phyloP scores from a whole-genome alignment of 2,113 vertebrate species.

The Numenius arquata region DNA sequence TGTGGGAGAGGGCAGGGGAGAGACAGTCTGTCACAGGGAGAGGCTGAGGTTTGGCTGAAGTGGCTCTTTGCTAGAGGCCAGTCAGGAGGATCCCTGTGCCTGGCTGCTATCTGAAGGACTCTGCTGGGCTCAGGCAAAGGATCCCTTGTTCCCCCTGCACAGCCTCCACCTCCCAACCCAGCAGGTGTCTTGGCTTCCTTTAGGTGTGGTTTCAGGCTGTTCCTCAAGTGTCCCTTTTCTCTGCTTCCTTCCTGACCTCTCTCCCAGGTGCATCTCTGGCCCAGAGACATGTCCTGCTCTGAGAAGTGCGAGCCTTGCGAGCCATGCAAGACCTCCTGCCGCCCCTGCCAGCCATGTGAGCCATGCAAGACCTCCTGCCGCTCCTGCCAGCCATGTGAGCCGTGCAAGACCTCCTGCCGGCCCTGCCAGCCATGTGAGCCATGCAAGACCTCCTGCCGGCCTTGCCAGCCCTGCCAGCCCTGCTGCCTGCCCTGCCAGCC shows the following conservation, averaged over 20 bases:
- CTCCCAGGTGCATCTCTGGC: not conserved
- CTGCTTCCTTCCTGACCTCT: not conserved
- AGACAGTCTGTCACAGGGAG: not conserved
- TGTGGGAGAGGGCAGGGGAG: not conserved
- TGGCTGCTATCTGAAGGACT: not conserved
- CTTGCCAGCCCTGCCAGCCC: not conserved
- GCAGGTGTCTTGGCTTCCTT: not conserved
- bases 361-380: too few species aligned
- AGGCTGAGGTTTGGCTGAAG: not conserved
- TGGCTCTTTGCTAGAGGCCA: not conserved
- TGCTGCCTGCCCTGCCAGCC: not conserved
- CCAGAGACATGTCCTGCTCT: not conserved
- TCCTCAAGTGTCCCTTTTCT: not conserved
- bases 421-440: too few species aligned
- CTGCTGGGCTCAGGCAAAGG: not conserved
- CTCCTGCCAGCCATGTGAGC: too few species aligned
- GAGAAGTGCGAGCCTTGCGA: too few species aligned
- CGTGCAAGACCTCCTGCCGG: too few species aligned
- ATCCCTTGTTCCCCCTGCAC: not conserved
- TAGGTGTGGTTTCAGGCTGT: rapidly evolving
- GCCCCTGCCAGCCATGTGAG: too few species aligned
- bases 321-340: too few species aligned
- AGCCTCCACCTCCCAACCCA: not conserved
- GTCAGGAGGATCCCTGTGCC: not conserved
- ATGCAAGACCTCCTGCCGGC: too few species aligned